phyloP scores from a whole-genome alignment of 2,888 invertebrate genomes.

The Ophion obscuratus region DNA sequence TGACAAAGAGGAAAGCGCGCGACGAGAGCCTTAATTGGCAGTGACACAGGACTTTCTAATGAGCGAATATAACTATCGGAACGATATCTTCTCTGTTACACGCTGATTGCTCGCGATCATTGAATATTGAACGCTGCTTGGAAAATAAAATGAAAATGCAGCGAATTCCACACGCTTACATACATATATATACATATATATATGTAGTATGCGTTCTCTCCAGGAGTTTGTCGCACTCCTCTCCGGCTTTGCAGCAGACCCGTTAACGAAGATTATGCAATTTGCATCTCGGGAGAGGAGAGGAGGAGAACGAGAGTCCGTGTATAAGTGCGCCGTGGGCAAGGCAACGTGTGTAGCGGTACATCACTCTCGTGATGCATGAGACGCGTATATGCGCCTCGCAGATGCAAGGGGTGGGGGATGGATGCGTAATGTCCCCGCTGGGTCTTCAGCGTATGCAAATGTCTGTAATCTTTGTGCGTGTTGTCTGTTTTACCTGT shows the following conservation, averaged over 20 bases:
- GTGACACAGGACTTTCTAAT: slow-evolving; percentile 53
- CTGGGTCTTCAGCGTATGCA: slow-evolving; percentile 75
- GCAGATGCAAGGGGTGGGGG: slow-evolving; percentile 69
- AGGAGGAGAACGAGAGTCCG: slow-evolving; percentile 41
- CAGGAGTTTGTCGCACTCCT: slow-evolving; percentile 22
- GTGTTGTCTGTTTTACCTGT: slow-evolving; percentile 67
- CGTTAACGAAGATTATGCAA: slow-evolving; percentile 74
- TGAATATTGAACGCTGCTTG: slow-evolving; percentile 9
- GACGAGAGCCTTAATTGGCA: slow-evolving; percentile 39
- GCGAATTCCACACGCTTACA: slow-evolving; percentile 20
- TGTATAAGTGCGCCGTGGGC: slow-evolving; percentile 74
- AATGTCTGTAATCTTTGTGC: slow-evolving; percentile 66
- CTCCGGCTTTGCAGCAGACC: slow-evolving; percentile 35
- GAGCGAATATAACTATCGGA: slow-evolving; percentile 17
- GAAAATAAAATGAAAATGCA: slow-evolving; percentile 12
- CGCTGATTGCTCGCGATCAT: slow-evolving; percentile 49
- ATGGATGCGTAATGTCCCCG: slow-evolving; percentile 75
- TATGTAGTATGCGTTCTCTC: neutral
- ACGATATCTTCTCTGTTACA: slow-evolving; percentile 12
- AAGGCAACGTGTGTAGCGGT: slow-evolving; percentile 78
- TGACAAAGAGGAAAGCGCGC: slow-evolving; percentile 8
- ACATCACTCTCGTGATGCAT: slow-evolving; percentile 69
- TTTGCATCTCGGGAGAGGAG: slow-evolving; percentile 66
- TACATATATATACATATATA: neutral
- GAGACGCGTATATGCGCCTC: slow-evolving; percentile 17